Base-by-base conservation (phyloP, 2,113 vertebrate species). In the Oryctolagus cuniculus region DNA sequence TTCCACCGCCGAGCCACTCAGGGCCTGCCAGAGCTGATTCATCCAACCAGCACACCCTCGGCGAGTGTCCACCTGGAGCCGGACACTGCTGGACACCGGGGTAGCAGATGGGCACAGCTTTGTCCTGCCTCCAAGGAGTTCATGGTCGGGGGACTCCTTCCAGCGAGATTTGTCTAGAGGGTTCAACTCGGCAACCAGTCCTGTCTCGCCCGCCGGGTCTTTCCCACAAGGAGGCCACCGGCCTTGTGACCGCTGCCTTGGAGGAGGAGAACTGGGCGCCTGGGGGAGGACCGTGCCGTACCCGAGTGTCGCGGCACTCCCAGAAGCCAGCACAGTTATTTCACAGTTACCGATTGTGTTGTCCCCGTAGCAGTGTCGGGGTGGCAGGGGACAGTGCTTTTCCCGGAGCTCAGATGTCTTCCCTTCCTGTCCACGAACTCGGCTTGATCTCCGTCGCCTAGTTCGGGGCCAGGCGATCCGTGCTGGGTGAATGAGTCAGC, bases 381-480 rank as follows among this genome's bases (percentile, higher is more conserved):
- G n/a, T 0, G 4, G 51, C 13, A 9, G 27, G 27, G 58, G 58
- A 25, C 0, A 1, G 67, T 22, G 25, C 27, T 34, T 79, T 74
- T n/a, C 29, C n/a, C 84, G 19, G 38, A 31, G 44, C 10, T 81
- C 73, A 63, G 11, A 44, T 24, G 3, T 24, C 3, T 12, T 19
- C 19, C 16, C 25, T 79, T 58, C 55, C 15, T 64, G 29, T 58
- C 55, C 13, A 17, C 36, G 29, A 67, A 38, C 44, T 24, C 31
- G 0, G 27, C 15, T 31, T 61, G 34, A 19, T 67, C 77, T 63
- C 17, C 8, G 17, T 49, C 29, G 55, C 70, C 6, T 66, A 7
- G n/a, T 10, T 6, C 1, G 1, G 34, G 11, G 8, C 31, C 44
- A 2, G 0, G 67, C 0, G 6, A 16, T 25, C 9, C 8, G 29